Conservation (phyloP, 2,797 vertebrate genomes). For the Natrix natrix region DNA sequence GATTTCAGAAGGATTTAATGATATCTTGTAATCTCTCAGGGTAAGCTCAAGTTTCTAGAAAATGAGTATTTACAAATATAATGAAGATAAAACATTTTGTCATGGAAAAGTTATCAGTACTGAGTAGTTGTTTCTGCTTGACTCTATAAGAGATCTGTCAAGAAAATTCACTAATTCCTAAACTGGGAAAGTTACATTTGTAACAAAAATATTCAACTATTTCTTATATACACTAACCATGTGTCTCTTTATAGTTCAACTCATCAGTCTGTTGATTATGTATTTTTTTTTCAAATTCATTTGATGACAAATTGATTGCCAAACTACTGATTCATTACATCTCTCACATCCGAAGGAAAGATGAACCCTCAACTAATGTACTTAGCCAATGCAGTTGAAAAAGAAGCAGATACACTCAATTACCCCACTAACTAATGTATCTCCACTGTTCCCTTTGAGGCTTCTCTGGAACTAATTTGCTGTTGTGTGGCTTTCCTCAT, state of each 20-base stretch:
- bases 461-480: not conserved
- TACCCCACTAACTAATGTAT: not conserved
- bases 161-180: not conserved
- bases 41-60: not conserved
- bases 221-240: not conserved
- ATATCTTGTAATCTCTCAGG: not conserved
- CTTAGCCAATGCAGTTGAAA: not conserved
- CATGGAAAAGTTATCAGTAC: not conserved
- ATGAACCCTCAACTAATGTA: not conserved
- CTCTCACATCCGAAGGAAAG: not conserved
- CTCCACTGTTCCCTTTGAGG: not conserved
- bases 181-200: not conserved
- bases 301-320: not conserved
- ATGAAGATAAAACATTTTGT: not conserved
- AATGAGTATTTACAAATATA: not conserved
- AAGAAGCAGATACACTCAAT: not conserved
- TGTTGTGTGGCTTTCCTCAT: not conserved
- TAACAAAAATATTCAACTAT: not conserved
- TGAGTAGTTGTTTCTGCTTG: not conserved
- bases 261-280: not conserved
- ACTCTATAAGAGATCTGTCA: not conserved
- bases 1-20: not conserved
- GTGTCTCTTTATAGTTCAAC: not conserved
- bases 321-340: not conserved
- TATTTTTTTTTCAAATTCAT: not conserved